Percentiles rank a stretch among this genome's conserved stretches.
These are phyloP conservation scores for Zeus faber DNA, from an alignment of 2,113 vertebrate genomes.

Conservation along the genomic window DNA sequence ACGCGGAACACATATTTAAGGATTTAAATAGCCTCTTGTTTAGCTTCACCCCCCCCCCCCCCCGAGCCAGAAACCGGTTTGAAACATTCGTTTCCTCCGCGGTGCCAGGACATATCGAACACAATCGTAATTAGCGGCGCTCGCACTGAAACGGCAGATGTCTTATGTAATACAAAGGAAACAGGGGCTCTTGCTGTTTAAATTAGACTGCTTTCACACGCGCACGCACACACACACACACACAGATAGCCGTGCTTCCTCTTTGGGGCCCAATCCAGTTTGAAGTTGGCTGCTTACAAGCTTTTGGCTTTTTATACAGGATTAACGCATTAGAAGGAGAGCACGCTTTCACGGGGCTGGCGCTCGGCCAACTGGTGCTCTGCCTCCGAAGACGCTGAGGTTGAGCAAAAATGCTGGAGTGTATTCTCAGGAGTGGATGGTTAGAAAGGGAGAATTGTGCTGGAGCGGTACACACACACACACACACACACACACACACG, in stretches of 20 bases:
- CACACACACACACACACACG: not conserved
- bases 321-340: conserved; percentile 46
- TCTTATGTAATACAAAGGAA: conserved; percentile 50
- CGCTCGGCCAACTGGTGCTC: conserved; percentile 18
- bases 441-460: conserved; percentile 9
- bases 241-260: conserved; percentile 8
- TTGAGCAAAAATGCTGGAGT: conserved; percentile 10
- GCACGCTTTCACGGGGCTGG: conserved; percentile 25
- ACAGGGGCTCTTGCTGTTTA: conserved; percentile 44
- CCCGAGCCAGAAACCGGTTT: no score
- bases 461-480: not conserved
- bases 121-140: conserved; percentile 46
- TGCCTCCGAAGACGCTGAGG: conserved; percentile 8
- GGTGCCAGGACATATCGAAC: conserved; percentile 36
- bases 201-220: conserved; percentile 20
- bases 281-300: conserved; percentile 44
- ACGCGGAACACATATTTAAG: conserved; percentile 16
- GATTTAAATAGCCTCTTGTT: conserved; percentile 15
- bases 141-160: conserved; percentile 65
- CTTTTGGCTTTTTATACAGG: conserved; percentile 35
- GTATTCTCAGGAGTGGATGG: conserved; percentile 11
- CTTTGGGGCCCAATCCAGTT: conserved; percentile 29
- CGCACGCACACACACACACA: conserved; percentile 16
- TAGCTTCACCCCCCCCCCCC: not conserved
- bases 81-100: conserved; percentile 34